Evolutionary conservation across 1,140 invertebrate genomes (phyloP).

Genomic region (Scaptomyza montana): DNA sequence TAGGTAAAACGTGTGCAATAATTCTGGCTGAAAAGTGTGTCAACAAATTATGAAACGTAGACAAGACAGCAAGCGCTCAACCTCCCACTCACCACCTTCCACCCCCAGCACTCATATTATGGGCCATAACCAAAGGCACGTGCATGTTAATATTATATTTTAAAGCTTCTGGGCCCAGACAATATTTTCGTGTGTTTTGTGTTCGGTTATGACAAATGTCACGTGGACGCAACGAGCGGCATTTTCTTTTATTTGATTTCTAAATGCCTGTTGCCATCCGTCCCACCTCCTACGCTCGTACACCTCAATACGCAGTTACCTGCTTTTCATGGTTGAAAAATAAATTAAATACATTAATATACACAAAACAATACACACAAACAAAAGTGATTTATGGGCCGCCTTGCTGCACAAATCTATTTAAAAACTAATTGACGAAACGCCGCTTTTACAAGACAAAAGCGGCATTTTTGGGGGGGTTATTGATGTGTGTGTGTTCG

Average conservation of each 20-base stretch:
- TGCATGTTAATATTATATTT: slow-evolving; percentile 38
- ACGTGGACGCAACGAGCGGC: slow-evolving; percentile 56
- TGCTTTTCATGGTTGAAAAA: slow-evolving; percentile 55
- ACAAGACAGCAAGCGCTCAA: not conserved
- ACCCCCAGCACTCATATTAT: slow-evolving; percentile 5
- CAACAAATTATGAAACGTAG: slow-evolving; percentile 44
- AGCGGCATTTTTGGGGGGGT: slow-evolving; percentile 13
- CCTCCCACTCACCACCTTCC: not conserved
- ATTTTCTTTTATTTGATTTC: slow-evolving; percentile 33
- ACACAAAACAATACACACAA: not conserved
- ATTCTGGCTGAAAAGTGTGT: slow-evolving; percentile 37
- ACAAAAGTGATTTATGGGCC: slow-evolving; percentile 49
- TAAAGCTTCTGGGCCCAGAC: slow-evolving; percentile 26
- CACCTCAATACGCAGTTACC: not conserved
- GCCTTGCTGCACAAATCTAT: slow-evolving; percentile 49
- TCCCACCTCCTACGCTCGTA: not conserved
- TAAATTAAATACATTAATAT: slow-evolving; percentile 63
- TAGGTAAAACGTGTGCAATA: not conserved
- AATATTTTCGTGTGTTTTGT: slow-evolving; percentile 2
- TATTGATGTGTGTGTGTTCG: too few species aligned
- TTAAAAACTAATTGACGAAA: slow-evolving; percentile 63
- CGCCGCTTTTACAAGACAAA: slow-evolving; percentile 29
- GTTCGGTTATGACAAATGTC: slow-evolving; percentile 51
- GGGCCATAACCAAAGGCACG: slow-evolving; percentile 42
- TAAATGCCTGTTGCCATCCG: not conserved